Evolutionary conservation across 2,797 vertebrate species (phyloP), one percentile per base, ranked within the genome.

Genomic region (Margarornis squamiger): DNA sequence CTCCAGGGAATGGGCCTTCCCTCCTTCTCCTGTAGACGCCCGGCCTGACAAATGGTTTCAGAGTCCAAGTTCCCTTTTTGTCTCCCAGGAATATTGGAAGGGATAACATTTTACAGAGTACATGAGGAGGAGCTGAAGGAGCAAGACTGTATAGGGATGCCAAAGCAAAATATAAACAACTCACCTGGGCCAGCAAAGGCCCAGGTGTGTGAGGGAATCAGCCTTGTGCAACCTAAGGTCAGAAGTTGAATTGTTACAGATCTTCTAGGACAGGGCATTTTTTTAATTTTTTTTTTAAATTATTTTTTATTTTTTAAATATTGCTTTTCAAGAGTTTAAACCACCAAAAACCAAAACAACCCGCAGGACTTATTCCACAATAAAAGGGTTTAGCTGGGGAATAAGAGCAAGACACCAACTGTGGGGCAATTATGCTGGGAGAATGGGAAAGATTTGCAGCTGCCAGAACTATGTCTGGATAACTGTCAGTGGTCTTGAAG

Each of bases 371-470:
- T 32, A 34, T 8, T 49, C 30, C 48, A 51, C n/a, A 39, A 16
- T 0, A 59, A 27, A 77, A 41, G 38, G 41, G 21, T 46, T 82
- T 38, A 45, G 30, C 62, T 81, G 59, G 19, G 34, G 58, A 65
- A 58, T 36, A 58, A 22, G 17, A 55, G 45, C 41, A 46, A 36
- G 54, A 26, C 34, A 54, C 23, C 39, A 45, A 9, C 27, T 5
- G 11, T 1, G 3, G 76, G 61, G 41, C 32, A 66, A 10, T 74
- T n/a, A 16, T 0, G 0, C 22, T 71, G 63, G 29, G 59, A 82
- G 48, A 76, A 58, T 12, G 20, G 58, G 62, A 38, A 57, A 54
- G n/a, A 36, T n/a, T 6, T 68, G 45, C 48, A 86, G 77, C 27
- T 91, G 55, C 61, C 86, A 76, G 52, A 61, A n/a, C 29, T 38